Base-by-base conservation (phyloP, 2,888 invertebrate genomes). In the Epistrophe eligans region DNA sequence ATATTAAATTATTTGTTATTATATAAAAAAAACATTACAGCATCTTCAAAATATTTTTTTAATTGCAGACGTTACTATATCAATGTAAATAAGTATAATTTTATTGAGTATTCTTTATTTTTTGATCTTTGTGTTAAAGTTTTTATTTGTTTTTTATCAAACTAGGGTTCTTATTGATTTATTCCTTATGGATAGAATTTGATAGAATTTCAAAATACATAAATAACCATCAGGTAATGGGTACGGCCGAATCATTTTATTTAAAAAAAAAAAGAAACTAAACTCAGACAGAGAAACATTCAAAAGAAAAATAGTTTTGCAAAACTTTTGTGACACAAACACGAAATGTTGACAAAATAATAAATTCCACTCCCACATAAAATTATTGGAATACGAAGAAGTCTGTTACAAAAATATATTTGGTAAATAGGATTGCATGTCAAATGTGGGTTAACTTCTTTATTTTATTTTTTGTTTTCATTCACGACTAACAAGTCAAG, bases 251-350 rank as follows among this genome's bases (percentile, higher is more conserved):
- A 57, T 19, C 38, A 32, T 48, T 17, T 35, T 32, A 32, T 66
- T 50, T 19, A 24, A 15, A 24, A n/a, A 58, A 43, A 28, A 74
- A 79, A 43, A 28, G 60, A 79, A 48, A 50, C 57, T 67, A 50
- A 82, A 70, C 72, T 73, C 48, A 70, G 45, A 55, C 43, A 35
- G 19, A 67, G n/a, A 73, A 24, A 15, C 28, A 40, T 55, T 55
- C 28, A 40, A 38, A 40, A 70, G 55, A 70, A 70, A 82, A 77
- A 83, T 83, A 52, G 71, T 71, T 87, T 52, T 17, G 66, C 58
- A 77, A 83, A 87, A 87, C 71, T 80, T 84, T 76, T 76, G 70
- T 83, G 83, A 87, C 85, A 82, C 58, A 79, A 58, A 83, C 85
- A 87, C 82, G 85, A 82, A 79, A 76, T 19, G 70, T 74, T 87